These are phyloP conservation scores for Phragmatobia fuliginosa DNA, from an alignment of 2,888 invertebrate species.

Conservation along the genomic window DNA sequence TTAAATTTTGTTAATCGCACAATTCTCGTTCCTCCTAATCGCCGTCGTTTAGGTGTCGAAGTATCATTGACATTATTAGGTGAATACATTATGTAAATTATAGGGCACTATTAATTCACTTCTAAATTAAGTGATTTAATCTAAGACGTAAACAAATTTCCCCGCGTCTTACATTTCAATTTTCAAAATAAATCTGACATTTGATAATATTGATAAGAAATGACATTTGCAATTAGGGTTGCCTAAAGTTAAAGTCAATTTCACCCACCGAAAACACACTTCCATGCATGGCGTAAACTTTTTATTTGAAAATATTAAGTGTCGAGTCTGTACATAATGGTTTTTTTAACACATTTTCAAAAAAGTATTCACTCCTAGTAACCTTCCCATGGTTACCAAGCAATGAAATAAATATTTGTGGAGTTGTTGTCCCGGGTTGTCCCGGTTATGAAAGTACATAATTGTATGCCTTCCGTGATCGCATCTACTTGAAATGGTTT, in stretches of 20 bases:
- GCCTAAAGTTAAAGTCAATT: not conserved
- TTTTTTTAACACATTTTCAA: too few species aligned
- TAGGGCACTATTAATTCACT: not conserved
- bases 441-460: too few species aligned
- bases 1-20: conserved; percentile 48
- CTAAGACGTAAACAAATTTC: not conserved
- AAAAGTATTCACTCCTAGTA: too few species aligned
- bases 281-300: not conserved
- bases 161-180: not conserved
- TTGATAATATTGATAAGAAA: not conserved
- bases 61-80: conserved; percentile 51
- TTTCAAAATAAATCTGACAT: conserved; percentile 10
- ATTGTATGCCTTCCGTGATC: too few species aligned
- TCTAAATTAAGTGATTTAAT: not conserved
- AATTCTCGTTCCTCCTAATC: conserved; percentile 66
- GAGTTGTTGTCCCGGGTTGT: too few species aligned
- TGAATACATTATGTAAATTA: conserved; percentile 51
- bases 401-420: too few species aligned
- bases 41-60: conserved; percentile 76
- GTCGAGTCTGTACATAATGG: too few species aligned
- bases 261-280: not conserved
- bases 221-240: not conserved
- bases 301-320: not conserved
- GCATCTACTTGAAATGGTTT: too few species aligned
- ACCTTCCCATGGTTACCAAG: too few species aligned